These are phyloP conservation scores for Myotis planiceps DNA, from an alignment of 2,797 vertebrate genomes.

Conservation along the genomic window DNA sequence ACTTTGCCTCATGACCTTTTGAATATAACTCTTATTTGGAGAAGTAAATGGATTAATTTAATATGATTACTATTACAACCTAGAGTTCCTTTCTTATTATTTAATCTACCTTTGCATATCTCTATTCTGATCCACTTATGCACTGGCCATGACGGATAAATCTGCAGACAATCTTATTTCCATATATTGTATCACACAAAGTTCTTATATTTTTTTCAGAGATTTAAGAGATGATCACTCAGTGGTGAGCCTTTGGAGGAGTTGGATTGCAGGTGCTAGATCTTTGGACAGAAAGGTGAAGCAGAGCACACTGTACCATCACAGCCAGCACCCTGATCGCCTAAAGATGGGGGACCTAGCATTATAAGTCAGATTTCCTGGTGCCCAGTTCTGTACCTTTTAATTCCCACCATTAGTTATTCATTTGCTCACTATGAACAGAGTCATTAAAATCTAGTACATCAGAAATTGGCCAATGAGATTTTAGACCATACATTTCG, in stretches of 20 bases:
- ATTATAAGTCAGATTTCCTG: background rate
- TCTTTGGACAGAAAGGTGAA: background rate
- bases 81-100: background rate
- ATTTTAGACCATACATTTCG: background rate
- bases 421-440: background rate
- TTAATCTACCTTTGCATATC: background rate
- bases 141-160: background rate
- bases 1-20: background rate
- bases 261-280: background rate
- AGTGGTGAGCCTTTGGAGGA: background rate
- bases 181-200: background rate
- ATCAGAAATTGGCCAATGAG: background rate
- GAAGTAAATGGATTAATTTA: background rate
- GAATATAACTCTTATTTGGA: background rate
- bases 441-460: background rate
- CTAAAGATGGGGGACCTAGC: background rate
- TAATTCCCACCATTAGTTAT: background rate
- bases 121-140: background rate
- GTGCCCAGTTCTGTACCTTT: background rate
- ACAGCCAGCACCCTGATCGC: background rate
- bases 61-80: background rate
- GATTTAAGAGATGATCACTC: background rate
- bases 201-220: background rate
- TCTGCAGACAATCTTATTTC: background rate
- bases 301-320: background rate